Percentiles rank a stretch among this genome's conserved stretches.
These are phyloP conservation scores for Zaprionus nigranus DNA, from an alignment of 1,140 invertebrate species.

Conservation along the genomic window DNA sequence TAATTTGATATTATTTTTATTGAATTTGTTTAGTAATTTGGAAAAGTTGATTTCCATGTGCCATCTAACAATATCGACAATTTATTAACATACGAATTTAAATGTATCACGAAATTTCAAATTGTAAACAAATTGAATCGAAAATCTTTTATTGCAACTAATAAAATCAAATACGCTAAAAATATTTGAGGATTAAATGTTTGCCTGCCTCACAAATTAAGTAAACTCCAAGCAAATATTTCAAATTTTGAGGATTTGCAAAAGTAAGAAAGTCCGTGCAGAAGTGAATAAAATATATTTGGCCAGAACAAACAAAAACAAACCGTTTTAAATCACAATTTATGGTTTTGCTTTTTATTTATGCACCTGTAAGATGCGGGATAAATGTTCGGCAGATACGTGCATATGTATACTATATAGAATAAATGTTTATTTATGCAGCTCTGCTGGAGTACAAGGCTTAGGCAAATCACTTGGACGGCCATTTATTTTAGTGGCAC, in stretches of 20 bases:
- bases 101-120: neutral
- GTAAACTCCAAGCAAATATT: conserved; percentile 21
- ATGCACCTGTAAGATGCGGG: conserved; percentile 29
- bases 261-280: conserved; percentile 12
- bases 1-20: neutral
- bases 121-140: neutral
- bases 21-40: neutral
- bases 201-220: neutral
- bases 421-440: conserved; percentile 1
- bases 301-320: conserved; percentile 15
- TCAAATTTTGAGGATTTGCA: conserved; percentile 13
- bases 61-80: neutral
- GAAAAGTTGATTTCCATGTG: neutral
- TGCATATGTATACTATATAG: neutral
- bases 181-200: conserved; percentile 1
- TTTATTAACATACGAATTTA: neutral
- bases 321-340: conserved; percentile 38
- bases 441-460: conserved; percentile 5
- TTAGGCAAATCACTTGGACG: conserved; percentile 40
- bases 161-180: conserved; percentile 1
- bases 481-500: conserved; percentile 38
- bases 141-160: neutral
- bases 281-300: conserved; percentile 18
- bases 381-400: neutral
- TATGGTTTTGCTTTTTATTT: conserved; percentile 47